Percentiles rank a stretch among this genome's conserved stretches.
Conservation (phyloP, 2,113 vertebrate genomes). For the Cathartes aura region DNA sequence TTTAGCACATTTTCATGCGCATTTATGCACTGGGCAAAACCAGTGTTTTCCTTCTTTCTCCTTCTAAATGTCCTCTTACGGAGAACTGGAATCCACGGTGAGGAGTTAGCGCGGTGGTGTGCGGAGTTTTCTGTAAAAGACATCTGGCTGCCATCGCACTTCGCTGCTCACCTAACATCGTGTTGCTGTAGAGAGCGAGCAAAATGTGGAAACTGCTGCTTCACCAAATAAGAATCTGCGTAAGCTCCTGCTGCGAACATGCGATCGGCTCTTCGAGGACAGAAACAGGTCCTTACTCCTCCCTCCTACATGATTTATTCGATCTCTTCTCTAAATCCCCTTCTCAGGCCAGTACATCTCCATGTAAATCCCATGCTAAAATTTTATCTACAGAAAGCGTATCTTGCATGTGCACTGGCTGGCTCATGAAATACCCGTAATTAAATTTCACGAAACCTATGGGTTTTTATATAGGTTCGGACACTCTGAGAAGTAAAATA, state of each 20-base stretch:
- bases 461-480: slow-evolving; percentile 44
- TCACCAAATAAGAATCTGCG: background rate
- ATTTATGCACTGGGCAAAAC: background rate
- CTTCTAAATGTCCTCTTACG: rapidly evolving
- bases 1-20: rapidly evolving
- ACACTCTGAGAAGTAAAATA: slow-evolving; percentile 23
- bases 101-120: rapidly evolving
- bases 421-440: background rate
- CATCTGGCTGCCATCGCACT: background rate
- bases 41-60: background rate
- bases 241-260: background rate
- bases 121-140: background rate
- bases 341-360: background rate
- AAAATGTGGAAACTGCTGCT: background rate
- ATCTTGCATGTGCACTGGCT: background rate
- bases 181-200: background rate
- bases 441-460: slow-evolving; percentile 14
- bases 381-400: background rate
- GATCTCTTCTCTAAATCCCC: slow-evolving; percentile 2
- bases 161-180: background rate
- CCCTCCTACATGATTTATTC: slow-evolving; percentile 31
- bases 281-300: background rate
- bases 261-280: background rate
- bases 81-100: background rate
- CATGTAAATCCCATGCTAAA: background rate